Conservation (phyloP, 2,888 invertebrate species). For the Tetropium fuscum region DNA sequence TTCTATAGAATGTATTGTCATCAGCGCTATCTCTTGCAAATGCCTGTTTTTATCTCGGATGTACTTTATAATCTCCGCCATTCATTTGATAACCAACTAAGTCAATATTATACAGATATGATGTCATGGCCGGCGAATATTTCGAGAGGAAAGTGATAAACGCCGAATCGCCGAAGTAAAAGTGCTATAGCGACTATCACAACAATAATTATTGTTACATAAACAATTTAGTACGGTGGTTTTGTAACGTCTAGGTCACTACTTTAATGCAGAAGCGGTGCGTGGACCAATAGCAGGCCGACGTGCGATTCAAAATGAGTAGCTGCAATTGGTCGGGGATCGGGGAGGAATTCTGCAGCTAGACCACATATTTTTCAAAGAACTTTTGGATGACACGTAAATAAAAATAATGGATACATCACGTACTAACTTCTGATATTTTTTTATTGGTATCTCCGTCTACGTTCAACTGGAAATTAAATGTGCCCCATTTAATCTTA, state of each 20-base stretch:
- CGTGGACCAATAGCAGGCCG: slow-evolving; percentile 7
- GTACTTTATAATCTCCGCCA: slow-evolving; percentile 17
- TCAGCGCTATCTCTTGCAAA: slow-evolving; percentile 15
- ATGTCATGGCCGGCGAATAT: slow-evolving; percentile 22
- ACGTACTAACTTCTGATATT: no score
- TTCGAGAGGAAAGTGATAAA: no score
- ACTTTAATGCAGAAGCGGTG: slow-evolving; percentile 4
- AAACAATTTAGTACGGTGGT: not conserved
- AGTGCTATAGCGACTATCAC: no score
- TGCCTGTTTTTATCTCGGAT: slow-evolving; percentile 13
- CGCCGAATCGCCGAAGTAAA: slow-evolving; percentile 1
- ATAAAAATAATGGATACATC: no score
- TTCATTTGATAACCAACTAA: slow-evolving; percentile 18
- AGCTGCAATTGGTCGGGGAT: slow-evolving; percentile 8
- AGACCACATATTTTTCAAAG: not conserved
- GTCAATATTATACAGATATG: slow-evolving; percentile 11
- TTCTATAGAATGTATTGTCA: no score
- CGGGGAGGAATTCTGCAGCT: slow-evolving; percentile 4
- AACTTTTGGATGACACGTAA: not conserved
- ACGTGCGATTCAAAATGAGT: slow-evolving; percentile 11
- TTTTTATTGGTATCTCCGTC: no score
- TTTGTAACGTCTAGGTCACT: slow-evolving; percentile 6
- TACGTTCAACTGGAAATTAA: no score
- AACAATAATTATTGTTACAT: not conserved
- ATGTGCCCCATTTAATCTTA: no score